phyloP scores from a whole-genome alignment of 2,888 invertebrate species.

The Macaria notata region DNA sequence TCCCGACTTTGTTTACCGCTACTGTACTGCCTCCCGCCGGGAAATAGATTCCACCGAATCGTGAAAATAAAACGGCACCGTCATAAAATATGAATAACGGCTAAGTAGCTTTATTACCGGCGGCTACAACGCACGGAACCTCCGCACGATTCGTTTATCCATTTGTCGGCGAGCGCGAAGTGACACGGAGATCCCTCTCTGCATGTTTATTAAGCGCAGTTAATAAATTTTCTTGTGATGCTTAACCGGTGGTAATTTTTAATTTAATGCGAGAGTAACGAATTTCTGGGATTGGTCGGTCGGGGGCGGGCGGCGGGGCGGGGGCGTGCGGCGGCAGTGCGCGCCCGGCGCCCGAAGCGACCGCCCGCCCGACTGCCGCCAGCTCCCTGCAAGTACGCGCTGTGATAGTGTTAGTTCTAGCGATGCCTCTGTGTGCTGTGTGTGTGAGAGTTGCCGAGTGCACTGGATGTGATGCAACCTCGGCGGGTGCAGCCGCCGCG shows the following conservation, averaged over 20 bases:
- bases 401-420: conserved; percentile 40
- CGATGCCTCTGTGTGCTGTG: conserved; percentile 29
- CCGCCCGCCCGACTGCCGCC: conserved; percentile 24
- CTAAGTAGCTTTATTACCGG: conserved; percentile 15
- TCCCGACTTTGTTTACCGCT: conserved; percentile 10
- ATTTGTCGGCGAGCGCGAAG: conserved; percentile 19
- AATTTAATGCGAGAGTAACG: conserved; percentile 35
- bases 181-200: conserved; percentile 16
- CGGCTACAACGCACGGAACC: conserved; percentile 8
- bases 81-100: conserved; percentile 17
- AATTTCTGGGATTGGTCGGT: conserved; percentile 46
- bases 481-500: neutral
- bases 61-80: conserved; percentile 15
- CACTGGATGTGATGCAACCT: conserved; percentile 26
- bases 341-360: conserved; percentile 43
- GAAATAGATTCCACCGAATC: conserved; percentile 15
- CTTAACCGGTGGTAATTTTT: conserved; percentile 35
- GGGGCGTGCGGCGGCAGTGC: conserved; percentile 54
- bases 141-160: conserved; percentile 13
- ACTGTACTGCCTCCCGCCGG: neutral
- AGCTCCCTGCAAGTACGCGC: conserved; percentile 36
- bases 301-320: conserved; percentile 29
- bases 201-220: conserved; percentile 22
- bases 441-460: conserved; percentile 57
- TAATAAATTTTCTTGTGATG: conserved; percentile 23